Conservation (phyloP, 2,113 vertebrate species). For the Pyrgilauda ruficollis region DNA sequence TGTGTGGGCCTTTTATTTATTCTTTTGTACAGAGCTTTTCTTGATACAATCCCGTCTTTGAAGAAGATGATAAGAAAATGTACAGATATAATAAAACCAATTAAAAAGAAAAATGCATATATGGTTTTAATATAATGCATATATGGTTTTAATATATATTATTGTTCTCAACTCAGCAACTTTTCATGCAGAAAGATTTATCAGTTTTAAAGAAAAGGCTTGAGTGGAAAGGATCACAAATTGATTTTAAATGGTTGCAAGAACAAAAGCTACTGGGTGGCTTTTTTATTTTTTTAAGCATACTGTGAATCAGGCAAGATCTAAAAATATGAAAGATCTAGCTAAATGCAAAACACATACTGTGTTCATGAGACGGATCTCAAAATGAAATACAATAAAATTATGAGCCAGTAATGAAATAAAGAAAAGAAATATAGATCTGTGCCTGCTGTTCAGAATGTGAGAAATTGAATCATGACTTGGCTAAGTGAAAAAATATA, state of each 20-base stretch:
- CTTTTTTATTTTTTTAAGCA: not conserved
- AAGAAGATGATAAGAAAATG: slow-evolving; percentile 3
- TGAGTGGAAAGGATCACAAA: slow-evolving; percentile 2
- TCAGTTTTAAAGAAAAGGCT: not conserved
- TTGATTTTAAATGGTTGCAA: slow-evolving; percentile 31
- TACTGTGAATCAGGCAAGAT: slow-evolving; percentile 5
- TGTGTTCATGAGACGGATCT: slow-evolving; percentile 59
- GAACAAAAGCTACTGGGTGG: slow-evolving; percentile 11
- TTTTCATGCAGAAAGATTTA: slow-evolving; percentile 21
- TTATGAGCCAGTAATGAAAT: slow-evolving; percentile 72
- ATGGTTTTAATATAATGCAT: not conserved
- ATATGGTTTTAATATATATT: not conserved
- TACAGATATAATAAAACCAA: not conserved
- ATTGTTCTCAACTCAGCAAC: slow-evolving; percentile 32
- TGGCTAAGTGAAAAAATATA: slow-evolving; percentile 55
- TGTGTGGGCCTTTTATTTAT: not conserved
- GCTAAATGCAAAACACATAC: slow-evolving; percentile 31
- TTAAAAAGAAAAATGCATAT: not conserved
- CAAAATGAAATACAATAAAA: slow-evolving; percentile 68
- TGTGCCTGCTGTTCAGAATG: slow-evolving; percentile 52
- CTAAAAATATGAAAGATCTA: slow-evolving; percentile 32
- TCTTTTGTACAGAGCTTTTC: not conserved
- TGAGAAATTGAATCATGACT: slow-evolving; percentile 65
- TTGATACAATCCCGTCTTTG: not conserved
- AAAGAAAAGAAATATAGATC: slow-evolving; percentile 56